Evolutionary conservation across 2,888 invertebrate species (phyloP).

Genomic region (Hydrotaea diabolus): DNA sequence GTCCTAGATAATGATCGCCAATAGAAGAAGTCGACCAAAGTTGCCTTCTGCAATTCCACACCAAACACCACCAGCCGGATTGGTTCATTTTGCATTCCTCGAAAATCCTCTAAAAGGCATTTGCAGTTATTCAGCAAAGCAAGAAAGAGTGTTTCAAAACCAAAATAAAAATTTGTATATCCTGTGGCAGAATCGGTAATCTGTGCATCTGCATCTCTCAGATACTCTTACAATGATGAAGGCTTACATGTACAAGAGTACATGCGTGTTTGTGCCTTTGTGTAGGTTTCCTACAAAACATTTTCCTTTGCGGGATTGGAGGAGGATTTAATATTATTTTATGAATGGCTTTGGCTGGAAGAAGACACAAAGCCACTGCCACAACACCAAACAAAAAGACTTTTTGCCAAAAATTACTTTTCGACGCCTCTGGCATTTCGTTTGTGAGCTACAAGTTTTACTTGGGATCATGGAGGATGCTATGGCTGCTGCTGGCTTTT

Average conservation of each 20-base stretch:
- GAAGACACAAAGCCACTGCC: slow-evolving; percentile 18
- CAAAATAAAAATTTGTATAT: background rate
- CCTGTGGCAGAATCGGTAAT: too few species aligned
- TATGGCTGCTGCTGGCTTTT: background rate
- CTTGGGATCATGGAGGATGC: slow-evolving; percentile 15
- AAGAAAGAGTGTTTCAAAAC: slow-evolving; percentile 1
- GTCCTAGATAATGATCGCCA: too few species aligned
- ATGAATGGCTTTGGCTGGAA: slow-evolving; percentile 60
- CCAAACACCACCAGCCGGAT: slow-evolving; percentile 5
- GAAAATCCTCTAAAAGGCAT: too few species aligned
- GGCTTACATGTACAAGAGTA: slow-evolving; percentile 1
- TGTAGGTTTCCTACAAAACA: slow-evolving; percentile 4
- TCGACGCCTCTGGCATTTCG: slow-evolving; percentile 58
- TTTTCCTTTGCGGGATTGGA: slow-evolving; percentile 3
- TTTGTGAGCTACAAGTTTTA: slow-evolving; percentile 44
- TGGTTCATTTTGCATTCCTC: slow-evolving; percentile 48
- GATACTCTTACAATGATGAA: slow-evolving; percentile 13
- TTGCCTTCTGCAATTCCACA: background rate
- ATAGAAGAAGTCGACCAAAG: background rate
- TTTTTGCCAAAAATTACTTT: slow-evolving; percentile 50
- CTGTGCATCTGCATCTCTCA: slow-evolving; percentile 52
- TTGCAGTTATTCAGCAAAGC: too few species aligned
- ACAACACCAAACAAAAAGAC: slow-evolving; percentile 16
- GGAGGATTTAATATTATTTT: slow-evolving; percentile 46
- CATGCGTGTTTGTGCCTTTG: background rate